phyloP scores from a whole-genome alignment of 2,888 invertebrate species.

The Sussaba pulchella region DNA sequence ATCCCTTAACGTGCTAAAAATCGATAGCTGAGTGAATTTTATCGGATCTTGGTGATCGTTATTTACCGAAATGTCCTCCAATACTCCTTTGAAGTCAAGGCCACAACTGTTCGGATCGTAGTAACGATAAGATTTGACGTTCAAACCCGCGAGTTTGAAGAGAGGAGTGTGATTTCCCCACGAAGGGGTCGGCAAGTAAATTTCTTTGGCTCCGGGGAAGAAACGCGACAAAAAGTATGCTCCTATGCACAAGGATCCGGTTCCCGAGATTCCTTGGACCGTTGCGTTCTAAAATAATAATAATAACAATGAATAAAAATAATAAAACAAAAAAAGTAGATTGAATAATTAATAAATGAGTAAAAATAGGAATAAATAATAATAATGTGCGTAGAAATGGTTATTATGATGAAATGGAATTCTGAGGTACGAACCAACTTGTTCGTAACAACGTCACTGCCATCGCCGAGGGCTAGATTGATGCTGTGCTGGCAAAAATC shows the following conservation, averaged over 20 bases:
- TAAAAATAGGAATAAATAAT: too few species aligned
- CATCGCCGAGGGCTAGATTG: conserved; percentile 94
- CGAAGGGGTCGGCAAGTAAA: conserved; percentile 96
- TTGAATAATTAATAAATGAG: conserved; percentile 2
- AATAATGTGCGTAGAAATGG: too few species aligned
- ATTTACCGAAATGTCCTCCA: conserved; percentile 94
- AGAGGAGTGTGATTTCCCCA: conserved; percentile 99
- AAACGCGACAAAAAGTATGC: conserved; percentile 94
- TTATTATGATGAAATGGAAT: too few species aligned
- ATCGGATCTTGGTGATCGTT: neutral
- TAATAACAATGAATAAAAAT: conserved; percentile 37
- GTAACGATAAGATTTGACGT: conserved; percentile 96
- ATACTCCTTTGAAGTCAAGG: conserved; percentile 94
- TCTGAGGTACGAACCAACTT: conserved; percentile 88
- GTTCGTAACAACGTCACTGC: conserved; percentile 88
- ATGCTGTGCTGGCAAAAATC: conserved; percentile 95
- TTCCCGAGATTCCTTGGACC: conserved; percentile 96
- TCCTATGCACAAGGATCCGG: conserved; percentile 97
- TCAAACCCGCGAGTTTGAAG: conserved; percentile 94
- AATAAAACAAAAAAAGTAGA: conserved; percentile 13
- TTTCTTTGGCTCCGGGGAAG: conserved; percentile 91
- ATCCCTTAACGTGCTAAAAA: too few species aligned
- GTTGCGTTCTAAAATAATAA: conserved; percentile 87
- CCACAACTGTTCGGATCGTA: conserved; percentile 97
- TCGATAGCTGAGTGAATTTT: too few species aligned